phyloP scores from a whole-genome alignment of 2,113 vertebrate species.

The Prolemur simus region DNA sequence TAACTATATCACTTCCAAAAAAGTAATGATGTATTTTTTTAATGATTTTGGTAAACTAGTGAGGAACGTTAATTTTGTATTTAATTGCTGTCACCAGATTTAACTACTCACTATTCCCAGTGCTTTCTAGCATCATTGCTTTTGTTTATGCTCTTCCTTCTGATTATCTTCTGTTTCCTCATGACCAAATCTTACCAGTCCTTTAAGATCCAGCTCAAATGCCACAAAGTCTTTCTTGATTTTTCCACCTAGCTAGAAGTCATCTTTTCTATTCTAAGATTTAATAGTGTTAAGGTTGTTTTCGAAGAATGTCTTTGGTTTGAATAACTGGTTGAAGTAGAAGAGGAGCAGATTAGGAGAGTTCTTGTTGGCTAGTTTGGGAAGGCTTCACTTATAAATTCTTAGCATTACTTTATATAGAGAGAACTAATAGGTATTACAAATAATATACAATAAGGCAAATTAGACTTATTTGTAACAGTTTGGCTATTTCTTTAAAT shows the following conservation, averaged over 20 bases:
- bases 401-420: neutral
- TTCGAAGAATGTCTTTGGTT: neutral
- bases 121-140: neutral
- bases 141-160: constrained; percentile 23
- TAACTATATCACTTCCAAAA: neutral
- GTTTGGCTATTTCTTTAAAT: neutral
- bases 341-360: neutral
- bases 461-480: neutral
- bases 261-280: neutral
- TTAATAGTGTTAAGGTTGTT: neutral
- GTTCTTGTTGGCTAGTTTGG: neutral
- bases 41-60: neutral
- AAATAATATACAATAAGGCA: neutral
- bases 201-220: neutral
- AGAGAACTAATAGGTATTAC: neutral
- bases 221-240: neutral
- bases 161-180: neutral
- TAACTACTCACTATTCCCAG: neutral
- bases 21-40: neutral
- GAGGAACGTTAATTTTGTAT: neutral
- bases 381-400: neutral
- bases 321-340: neutral
- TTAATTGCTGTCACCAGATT: neutral
- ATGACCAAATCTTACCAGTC: neutral
- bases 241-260: neutral